Conservation (phyloP, 2,113 vertebrate species). For the Heterochromis multidens region DNA sequence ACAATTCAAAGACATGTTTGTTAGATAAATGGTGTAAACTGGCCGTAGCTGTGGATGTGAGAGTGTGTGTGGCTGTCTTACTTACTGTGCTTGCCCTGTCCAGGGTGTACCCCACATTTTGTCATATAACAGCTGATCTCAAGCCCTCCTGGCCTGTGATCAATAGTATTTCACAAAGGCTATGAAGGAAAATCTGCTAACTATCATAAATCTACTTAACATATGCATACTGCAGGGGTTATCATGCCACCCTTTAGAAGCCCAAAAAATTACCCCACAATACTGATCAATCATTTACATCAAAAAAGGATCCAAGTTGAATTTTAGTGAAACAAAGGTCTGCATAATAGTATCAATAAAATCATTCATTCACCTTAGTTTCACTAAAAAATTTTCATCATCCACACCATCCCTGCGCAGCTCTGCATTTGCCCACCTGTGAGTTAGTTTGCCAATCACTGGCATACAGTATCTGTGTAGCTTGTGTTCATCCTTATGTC, state of each 20-base stretch:
- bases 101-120: background rate
- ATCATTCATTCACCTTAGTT: no score
- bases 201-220: background rate
- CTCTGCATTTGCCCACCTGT: background rate
- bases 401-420: background rate
- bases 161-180: background rate
- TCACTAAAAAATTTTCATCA: no score
- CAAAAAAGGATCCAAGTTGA: background rate
- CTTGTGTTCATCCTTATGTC: background rate
- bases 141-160: background rate
- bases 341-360: no score
- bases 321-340: no score
- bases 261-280: background rate
- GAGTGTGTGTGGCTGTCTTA: background rate
- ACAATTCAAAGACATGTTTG: background rate
- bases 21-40: background rate
- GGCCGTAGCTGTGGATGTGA: background rate
- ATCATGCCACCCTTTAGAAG: background rate
- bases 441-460: no score
- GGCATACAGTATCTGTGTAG: background rate
- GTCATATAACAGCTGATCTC: background rate
- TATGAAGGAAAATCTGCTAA: background rate
- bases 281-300: background rate
- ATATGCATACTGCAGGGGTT: background rate
- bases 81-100: background rate